Base-by-base conservation (phyloP, 2,888 invertebrate species). In the Andrena trimmerana region DNA sequence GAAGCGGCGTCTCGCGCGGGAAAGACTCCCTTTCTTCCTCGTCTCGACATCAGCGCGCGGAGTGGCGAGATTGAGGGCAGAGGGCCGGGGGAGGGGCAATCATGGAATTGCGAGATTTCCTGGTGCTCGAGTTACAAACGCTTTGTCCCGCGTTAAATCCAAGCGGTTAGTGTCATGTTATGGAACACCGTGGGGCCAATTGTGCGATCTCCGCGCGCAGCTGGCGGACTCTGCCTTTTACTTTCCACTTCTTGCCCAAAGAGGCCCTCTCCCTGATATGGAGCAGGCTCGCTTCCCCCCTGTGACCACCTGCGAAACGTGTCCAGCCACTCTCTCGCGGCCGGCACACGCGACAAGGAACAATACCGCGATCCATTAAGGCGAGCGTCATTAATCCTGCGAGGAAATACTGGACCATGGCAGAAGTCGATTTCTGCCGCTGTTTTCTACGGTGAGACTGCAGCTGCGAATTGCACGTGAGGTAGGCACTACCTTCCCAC, bases 121-220 rank as follows among this genome's bases (percentile, higher is more conserved):
- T 87, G 88, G 80, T 86, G 85, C 90, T 93, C 91, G 89, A 77
- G 88, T 93, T 92, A 91, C 92, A 65, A 81, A 74, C 84, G 87
- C 92, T 90, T 92, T 92, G 90, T 92, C 85, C 89, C 84, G 85
- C 88, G 54, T 85, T 90, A 90, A 91, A 92, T 90, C 89, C 90
- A 85, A 87, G 88, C 87, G 87, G 90, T 90, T 91, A 90, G 90
- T 88, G 89, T 91, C 90, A 86, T 86, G 89, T 92, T 92, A 88
- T 90, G 87, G 88, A 50, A 48, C 70, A 66, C 54, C 73, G 42
- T 52, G 59, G 50, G 81, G 62, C 77, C 87, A 83, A 89, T 86
- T 87, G 85, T 82, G 42, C 42, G 78, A 86, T 85, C 86, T 80
- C 65, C 68, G 75, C 66, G 54, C 27, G 69, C 52, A 29, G 29